Conservation (phyloP, 35 echinoderm and acorn worm species). For the Ptychodera flava region DNA sequence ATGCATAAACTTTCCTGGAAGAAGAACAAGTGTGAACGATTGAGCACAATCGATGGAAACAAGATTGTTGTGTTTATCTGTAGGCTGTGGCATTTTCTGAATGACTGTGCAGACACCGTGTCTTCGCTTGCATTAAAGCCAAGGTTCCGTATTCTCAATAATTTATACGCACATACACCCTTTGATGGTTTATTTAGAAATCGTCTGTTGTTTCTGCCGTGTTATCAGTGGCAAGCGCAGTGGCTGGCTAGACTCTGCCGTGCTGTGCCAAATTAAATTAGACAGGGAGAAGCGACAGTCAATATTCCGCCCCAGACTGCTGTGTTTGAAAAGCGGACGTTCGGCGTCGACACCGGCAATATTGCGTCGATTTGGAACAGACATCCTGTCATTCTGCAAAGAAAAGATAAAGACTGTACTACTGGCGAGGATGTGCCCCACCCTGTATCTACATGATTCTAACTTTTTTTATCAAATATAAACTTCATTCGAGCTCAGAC, state of each 20-base stretch:
- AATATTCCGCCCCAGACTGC: neutral
- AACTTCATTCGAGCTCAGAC: too few relatives aligned
- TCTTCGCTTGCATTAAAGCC: neutral
- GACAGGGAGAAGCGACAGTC: neutral
- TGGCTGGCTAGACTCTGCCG: neutral
- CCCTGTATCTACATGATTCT: too few relatives aligned
- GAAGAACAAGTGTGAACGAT: too few relatives aligned
- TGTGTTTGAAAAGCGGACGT: neutral
- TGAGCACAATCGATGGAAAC: too few relatives aligned
- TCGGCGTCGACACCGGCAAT: neutral
- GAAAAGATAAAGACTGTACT: too few relatives aligned
- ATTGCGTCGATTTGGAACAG: too few relatives aligned
- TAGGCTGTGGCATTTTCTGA: too few relatives aligned
- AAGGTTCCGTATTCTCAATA: neutral
- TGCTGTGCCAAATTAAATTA: neutral
- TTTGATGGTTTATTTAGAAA: neutral
- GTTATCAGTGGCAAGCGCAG: neutral
- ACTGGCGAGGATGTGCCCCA: too few relatives aligned
- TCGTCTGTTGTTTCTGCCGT: neutral
- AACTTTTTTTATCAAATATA: too few relatives aligned
- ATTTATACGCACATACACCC: neutral
- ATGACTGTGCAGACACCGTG: neutral
- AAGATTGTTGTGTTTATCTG: too few relatives aligned
- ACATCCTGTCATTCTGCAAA: too few relatives aligned
- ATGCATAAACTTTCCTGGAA: too few relatives aligned